Conservation (phyloP, 2,888 invertebrate genomes). For the Dendrolimus houi region DNA sequence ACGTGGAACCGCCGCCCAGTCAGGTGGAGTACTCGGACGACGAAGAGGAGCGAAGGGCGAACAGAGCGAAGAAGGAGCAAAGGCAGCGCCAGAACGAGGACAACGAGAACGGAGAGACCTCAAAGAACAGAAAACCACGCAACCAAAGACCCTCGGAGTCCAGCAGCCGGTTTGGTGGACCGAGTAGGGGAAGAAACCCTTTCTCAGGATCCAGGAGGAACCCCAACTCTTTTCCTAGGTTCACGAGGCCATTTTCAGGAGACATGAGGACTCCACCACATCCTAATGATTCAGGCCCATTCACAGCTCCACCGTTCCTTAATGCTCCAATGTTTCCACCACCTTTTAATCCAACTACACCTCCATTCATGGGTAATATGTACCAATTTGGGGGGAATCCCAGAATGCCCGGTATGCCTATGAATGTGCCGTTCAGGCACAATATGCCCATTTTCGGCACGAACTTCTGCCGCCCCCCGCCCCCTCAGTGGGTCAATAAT, state of each 20-base stretch:
- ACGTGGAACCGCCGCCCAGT: slow-evolving; percentile 87
- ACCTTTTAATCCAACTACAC: slow-evolving; percentile 24
- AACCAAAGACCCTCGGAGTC: slow-evolving; percentile 63
- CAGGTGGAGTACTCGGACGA: slow-evolving; percentile 91
- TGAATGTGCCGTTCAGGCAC: slow-evolving; percentile 32
- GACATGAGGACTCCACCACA: slow-evolving; percentile 37
- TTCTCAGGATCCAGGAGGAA: slow-evolving; percentile 39
- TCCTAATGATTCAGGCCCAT: slow-evolving; percentile 21
- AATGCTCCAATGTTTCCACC: slow-evolving; percentile 36
- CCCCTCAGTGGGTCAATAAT: slow-evolving; percentile 44
- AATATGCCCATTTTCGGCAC: slow-evolving; percentile 39
- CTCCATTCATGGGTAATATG: slow-evolving; percentile 25
- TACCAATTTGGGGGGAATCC: slow-evolving; percentile 44
- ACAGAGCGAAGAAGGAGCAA: slow-evolving; percentile 44
- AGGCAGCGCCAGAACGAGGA: slow-evolving; percentile 21
- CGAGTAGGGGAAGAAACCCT: slow-evolving; percentile 49
- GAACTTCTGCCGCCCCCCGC: slow-evolving; percentile 33
- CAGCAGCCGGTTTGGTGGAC: slow-evolving; percentile 58
- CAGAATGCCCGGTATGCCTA: slow-evolving; percentile 27
- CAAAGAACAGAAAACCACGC: slow-evolving; percentile 39
- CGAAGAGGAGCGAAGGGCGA: slow-evolving; percentile 83
- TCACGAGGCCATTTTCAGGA: slow-evolving; percentile 31
- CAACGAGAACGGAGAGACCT: slow-evolving; percentile 44
- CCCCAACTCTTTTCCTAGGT: slow-evolving; percentile 32
- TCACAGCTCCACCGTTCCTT: slow-evolving; percentile 28